A percentile compares a stretch with the other conserved stretches of the same genome.
Conservation (phyloP, 2,888 invertebrate species). For the Caenorhabditis becei region DNA sequence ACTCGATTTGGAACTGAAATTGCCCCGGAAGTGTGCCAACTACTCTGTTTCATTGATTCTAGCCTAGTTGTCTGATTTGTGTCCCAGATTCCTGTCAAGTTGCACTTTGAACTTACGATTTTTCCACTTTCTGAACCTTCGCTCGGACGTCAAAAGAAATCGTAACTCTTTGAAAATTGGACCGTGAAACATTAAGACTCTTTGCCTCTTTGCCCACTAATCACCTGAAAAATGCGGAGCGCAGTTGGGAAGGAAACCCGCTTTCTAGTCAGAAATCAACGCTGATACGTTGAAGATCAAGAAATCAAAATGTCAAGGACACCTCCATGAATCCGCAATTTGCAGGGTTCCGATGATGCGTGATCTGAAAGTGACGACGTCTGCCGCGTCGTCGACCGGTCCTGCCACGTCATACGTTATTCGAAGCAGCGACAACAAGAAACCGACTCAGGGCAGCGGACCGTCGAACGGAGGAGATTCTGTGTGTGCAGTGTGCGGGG, state of each 20-base stretch:
- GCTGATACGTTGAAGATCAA: constrained; percentile 40
- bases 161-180: constrained; percentile 32
- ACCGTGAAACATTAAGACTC: constrained; percentile 43
- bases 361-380: constrained; percentile 65
- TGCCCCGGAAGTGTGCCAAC: no score
- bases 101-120: constrained; percentile 15
- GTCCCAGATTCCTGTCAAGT: neutral
- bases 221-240: constrained; percentile 46
- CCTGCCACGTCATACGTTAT: constrained; percentile 62
- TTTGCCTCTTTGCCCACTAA: constrained; percentile 41
- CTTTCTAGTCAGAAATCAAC: constrained; percentile 22
- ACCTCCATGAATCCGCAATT: constrained; percentile 10
- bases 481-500: constrained; percentile 80
- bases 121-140: constrained; percentile 4
- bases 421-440: constrained; percentile 23
- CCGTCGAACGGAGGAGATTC: constrained; percentile 63
- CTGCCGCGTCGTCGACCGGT: constrained; percentile 56
- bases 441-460: constrained; percentile 36
- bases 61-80: neutral
- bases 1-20: no score
- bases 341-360: constrained; percentile 69
- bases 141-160: constrained; percentile 8
- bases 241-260: constrained; percentile 5
- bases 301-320: constrained; percentile 50
- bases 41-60: constrained; percentile 28